Conservation (phyloP, 1,140 invertebrate species). For the Aphis craccivora region DNA sequence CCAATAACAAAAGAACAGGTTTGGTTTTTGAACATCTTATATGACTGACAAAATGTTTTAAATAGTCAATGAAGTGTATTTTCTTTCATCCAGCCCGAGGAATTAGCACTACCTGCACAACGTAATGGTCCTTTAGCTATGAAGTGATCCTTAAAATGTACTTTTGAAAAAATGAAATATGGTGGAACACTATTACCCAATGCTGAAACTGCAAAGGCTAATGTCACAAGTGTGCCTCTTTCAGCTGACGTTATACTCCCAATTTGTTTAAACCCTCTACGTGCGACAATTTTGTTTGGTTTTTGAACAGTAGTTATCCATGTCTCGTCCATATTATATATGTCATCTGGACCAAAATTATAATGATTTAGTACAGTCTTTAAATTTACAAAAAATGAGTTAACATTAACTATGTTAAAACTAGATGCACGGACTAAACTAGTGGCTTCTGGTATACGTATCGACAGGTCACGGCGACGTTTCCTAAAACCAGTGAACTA, state of each 20-base stretch:
- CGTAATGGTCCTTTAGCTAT: slow-evolving; percentile 64
- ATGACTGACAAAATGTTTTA: slow-evolving; percentile 56
- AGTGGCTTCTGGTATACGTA: slow-evolving; percentile 59
- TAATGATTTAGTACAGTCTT: slow-evolving; percentile 62
- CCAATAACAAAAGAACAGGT: slow-evolving; percentile 50
- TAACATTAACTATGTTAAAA: slow-evolving; percentile 60
- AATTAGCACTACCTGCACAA: slow-evolving; percentile 63
- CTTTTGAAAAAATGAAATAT: slow-evolving; percentile 64
- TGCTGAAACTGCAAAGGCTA: slow-evolving; percentile 63
- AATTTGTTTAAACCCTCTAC: slow-evolving; percentile 65
- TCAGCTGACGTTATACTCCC: slow-evolving; percentile 65
- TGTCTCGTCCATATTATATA: slow-evolving; percentile 66
- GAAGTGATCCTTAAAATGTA: slow-evolving; percentile 63
- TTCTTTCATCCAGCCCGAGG: slow-evolving; percentile 65
- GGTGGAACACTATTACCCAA: slow-evolving; percentile 63
- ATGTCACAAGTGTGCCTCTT: slow-evolving; percentile 65
- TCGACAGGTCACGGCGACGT: slow-evolving; percentile 62
- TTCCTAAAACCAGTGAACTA: slow-evolving; percentile 61
- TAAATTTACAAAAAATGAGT: slow-evolving; percentile 62
- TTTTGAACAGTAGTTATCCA: slow-evolving; percentile 65
- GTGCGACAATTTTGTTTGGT: slow-evolving; percentile 62
- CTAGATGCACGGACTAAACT: slow-evolving; percentile 56
- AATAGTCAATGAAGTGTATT: slow-evolving; percentile 61
- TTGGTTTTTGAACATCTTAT: not conserved
- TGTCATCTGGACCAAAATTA: slow-evolving; percentile 63